Evolutionary conservation across 2,797 vertebrate species (phyloP).

Genomic region (Simalia tracyae): DNA sequence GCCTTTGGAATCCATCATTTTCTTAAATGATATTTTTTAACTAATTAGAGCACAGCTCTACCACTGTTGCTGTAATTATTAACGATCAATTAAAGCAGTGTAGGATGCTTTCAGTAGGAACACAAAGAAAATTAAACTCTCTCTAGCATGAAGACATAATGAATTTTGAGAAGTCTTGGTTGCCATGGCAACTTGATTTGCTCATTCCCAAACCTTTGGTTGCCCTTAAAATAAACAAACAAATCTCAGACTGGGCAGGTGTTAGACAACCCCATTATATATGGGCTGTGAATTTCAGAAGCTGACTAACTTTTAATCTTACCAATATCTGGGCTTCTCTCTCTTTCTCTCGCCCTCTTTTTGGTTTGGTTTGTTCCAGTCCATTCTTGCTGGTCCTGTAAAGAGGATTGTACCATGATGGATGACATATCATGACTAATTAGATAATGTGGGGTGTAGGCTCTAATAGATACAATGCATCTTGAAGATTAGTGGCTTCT

Average conservation of each 20-base stretch:
- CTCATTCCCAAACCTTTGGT: conserved; percentile 30
- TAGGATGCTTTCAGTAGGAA: conserved; percentile 46
- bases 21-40: conserved; percentile 46
- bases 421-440: conserved; percentile 64
- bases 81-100: conserved; percentile 47
- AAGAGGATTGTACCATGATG: conserved; percentile 57
- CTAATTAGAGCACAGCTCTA: not conserved
- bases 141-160: conserved; percentile 22
- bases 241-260: not conserved
- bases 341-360: not conserved
- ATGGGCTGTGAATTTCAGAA: not conserved
- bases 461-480: conserved; percentile 56
- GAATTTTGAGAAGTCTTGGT: conserved; percentile 40
- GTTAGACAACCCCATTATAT: not conserved
- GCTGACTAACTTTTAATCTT: not conserved
- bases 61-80: conserved; percentile 42
- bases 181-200: conserved; percentile 36
- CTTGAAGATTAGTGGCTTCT: conserved; percentile 55
- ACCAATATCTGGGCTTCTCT: not conserved
- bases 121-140: conserved; percentile 46
- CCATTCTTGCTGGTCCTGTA: conserved; percentile 42
- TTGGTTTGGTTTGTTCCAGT: conserved; percentile 22
- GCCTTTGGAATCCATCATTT: conserved; percentile 29
- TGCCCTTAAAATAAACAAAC: not conserved
- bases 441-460: conserved; percentile 61